Evolutionary conservation across 2,113 vertebrate species (phyloP).

Genomic region (Hemibagrus wyckioides): DNA sequence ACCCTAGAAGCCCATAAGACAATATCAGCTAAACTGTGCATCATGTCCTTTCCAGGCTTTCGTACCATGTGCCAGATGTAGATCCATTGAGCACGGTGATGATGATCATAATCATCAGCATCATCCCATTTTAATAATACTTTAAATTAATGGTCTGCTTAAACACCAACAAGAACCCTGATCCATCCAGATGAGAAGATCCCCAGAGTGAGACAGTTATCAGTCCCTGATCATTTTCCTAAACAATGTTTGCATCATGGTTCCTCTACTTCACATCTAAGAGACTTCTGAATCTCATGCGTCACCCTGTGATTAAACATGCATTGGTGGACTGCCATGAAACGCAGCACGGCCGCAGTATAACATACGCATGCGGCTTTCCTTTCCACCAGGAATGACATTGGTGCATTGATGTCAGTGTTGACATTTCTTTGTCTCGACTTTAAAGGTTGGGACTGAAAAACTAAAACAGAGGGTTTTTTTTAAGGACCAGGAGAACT

Average conservation of each 20-base stretch:
- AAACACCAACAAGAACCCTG: not conserved
- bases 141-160: not conserved
- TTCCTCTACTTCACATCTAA: not conserved
- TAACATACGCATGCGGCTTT: not conserved
- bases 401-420: not conserved
- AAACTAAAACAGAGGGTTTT: not conserved
- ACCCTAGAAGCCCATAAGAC: no score
- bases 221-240: not conserved
- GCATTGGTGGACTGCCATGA: not conserved
- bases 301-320: conserved; percentile 3
- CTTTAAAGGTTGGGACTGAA: not conserved
- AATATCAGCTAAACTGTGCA: no score
- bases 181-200: not conserved
- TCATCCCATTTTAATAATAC: no score
- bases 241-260: not conserved
- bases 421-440: not conserved
- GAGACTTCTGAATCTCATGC: not conserved
- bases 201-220: not conserved
- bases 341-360: not conserved
- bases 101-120: no score
- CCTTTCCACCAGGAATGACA: not conserved
- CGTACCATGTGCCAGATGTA: not conserved
- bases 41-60: not conserved
- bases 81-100: no score
- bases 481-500: not conserved